Evolutionary conservation across 2,888 invertebrate genomes (phyloP).

Genomic region (Drosophila testacea): DNA sequence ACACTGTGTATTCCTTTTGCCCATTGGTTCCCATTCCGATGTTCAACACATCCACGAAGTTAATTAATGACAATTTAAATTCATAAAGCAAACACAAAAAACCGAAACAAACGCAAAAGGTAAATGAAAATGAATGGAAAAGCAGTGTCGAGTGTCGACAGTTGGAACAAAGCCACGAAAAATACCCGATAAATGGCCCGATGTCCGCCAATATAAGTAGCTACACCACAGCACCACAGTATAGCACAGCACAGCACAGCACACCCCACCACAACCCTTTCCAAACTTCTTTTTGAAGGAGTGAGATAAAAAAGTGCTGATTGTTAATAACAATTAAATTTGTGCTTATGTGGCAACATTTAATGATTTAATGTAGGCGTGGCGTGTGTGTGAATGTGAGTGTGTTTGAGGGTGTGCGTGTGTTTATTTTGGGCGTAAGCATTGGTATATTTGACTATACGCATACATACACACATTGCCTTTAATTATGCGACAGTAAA

Average conservation of each 20-base stretch:
- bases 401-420: constrained; percentile 20
- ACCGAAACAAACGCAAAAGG: constrained; percentile 55
- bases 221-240: constrained; percentile 4
- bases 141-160: constrained; percentile 40
- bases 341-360: constrained; percentile 79
- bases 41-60: constrained; percentile 54
- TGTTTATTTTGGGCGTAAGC: constrained; percentile 41
- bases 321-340: constrained; percentile 82
- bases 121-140: constrained; percentile 78
- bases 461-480: constrained; percentile 56
- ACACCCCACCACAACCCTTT: neutral
- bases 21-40: constrained; percentile 5
- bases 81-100: constrained; percentile 78
- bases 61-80: constrained; percentile 84
- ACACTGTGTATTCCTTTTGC: constrained; percentile 26
- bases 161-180: constrained; percentile 56
- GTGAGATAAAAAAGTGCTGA: constrained; percentile 62
- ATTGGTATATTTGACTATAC: constrained; percentile 24
- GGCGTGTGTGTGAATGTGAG: constrained; percentile 34
- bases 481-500: constrained; percentile 83
- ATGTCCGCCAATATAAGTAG: constrained; percentile 11
- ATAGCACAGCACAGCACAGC: neutral
- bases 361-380: constrained; percentile 76
- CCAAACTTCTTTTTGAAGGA: neutral
- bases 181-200: constrained; percentile 54